These are phyloP conservation scores for Eurystomus gularis DNA, from an alignment of 2,113 vertebrate genomes.

Conservation along the genomic window DNA sequence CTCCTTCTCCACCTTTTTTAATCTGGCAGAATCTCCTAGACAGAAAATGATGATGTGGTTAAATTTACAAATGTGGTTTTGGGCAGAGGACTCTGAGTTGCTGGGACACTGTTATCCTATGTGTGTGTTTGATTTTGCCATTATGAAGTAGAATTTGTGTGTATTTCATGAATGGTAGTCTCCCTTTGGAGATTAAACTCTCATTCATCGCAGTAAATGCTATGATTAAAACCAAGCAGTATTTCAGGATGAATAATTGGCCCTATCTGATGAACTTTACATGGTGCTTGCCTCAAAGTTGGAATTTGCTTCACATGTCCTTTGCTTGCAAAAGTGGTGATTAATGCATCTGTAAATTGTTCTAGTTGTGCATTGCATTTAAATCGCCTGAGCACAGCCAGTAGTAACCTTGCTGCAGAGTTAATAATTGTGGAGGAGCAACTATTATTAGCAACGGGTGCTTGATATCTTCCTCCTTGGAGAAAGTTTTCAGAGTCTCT, in stretches of 20 bases:
- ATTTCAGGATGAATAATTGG: neutral
- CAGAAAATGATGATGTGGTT: neutral
- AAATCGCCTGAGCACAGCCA: neutral
- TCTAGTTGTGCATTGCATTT: neutral
- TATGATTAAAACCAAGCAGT: neutral
- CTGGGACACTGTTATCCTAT: neutral
- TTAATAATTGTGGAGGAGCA: neutral
- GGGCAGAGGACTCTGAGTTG: neutral
- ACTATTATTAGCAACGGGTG: no score
- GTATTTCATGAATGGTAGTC: neutral
- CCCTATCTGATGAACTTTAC: neutral
- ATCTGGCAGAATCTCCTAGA: neutral
- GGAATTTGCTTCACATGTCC: neutral
- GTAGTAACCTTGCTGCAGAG: neutral
- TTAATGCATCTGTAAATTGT: neutral
- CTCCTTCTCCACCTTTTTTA: neutral
- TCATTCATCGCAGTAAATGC: neutral
- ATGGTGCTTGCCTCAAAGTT: neutral
- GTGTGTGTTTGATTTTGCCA: neutral
- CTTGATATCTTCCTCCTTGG: neutral
- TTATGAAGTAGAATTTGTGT: neutral
- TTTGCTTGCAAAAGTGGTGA: neutral
- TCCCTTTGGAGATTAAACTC: neutral
- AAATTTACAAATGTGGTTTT: neutral
- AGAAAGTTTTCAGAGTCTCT: neutral